A percentile compares a stretch with the other conserved stretches of the same genome.
phyloP scores from a whole-genome alignment of 2,888 invertebrate genomes.

The Diplolepis rosae region DNA sequence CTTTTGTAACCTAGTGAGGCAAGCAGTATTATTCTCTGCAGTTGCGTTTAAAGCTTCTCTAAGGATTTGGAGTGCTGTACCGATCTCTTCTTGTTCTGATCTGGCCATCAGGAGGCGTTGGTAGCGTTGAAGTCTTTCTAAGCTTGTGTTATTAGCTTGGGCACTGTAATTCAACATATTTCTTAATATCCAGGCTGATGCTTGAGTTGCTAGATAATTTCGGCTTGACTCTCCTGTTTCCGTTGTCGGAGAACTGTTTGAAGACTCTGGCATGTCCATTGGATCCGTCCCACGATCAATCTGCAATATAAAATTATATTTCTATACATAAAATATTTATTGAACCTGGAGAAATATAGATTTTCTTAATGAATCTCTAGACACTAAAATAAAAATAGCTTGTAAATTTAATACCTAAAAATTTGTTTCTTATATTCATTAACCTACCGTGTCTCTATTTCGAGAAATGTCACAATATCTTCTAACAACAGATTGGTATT shows the following conservation, averaged over 20 bases:
- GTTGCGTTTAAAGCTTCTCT: conserved; percentile 48
- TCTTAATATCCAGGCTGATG: conserved; percentile 49
- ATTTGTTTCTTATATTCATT: too few relatives aligned
- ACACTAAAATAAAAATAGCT: neutral
- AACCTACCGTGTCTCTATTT: conserved; percentile 74
- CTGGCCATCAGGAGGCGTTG: conserved; percentile 45
- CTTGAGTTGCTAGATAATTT: conserved; percentile 39
- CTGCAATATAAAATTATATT: conserved; percentile 67
- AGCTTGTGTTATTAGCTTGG: conserved; percentile 46
- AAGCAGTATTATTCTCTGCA: conserved; percentile 48
- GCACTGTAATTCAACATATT: conserved; percentile 49
- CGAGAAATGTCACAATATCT: conserved; percentile 74
- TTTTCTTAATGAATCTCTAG: too few relatives aligned
- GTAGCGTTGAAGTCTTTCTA: conserved; percentile 48
- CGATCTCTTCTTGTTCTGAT: conserved; percentile 41
- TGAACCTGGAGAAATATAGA: too few relatives aligned
- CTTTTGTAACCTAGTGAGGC: conserved; percentile 48
- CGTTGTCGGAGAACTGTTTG: conserved; percentile 31
- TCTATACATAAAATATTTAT: too few relatives aligned
- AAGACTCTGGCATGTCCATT: conserved; percentile 77
- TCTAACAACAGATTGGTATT: conserved; percentile 75
- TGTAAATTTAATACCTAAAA: neutral
- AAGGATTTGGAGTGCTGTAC: conserved; percentile 45
- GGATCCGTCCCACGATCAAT: conserved; percentile 83
- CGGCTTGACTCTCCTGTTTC: conserved; percentile 31